Evolutionary conservation across 64 coral and sea anemone genomes (phyloP).

Genomic region (Montipora efflorescens): DNA sequence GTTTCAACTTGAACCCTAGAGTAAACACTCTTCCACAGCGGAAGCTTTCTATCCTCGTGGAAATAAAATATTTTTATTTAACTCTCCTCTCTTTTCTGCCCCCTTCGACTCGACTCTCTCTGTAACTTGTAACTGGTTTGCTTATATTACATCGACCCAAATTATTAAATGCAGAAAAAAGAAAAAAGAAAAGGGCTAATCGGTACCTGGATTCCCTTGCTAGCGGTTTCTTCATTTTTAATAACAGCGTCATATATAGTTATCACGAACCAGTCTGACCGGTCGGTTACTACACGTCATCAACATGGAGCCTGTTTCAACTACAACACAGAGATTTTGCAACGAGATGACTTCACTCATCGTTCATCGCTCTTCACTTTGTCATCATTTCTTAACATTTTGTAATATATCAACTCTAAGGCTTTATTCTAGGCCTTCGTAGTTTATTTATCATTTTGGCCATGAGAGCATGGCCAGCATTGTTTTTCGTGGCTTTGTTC

Average conservation of each 20-base stretch:
- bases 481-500: constrained; percentile 44
- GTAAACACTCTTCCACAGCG: too few species aligned
- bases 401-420: constrained; percentile 2
- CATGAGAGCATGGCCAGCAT: constrained; percentile 21
- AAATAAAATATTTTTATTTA: too few species aligned
- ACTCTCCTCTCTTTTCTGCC: too few species aligned
- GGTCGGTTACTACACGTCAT: constrained; percentile 73
- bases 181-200: too few species aligned
- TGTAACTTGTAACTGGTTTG: too few species aligned
- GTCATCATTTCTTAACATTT: constrained; percentile 48
- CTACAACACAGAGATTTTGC: constrained; percentile 22
- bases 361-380: not conserved
- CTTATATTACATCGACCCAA: too few species aligned
- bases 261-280: constrained; percentile 65
- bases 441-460: not conserved
- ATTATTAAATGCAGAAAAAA: too few species aligned
- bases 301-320: constrained; percentile 55
- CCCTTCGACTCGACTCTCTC: too few species aligned
- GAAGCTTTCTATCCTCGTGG: too few species aligned
- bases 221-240: too few species aligned
- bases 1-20: too few species aligned
- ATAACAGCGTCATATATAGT: too few species aligned
- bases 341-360: constrained; percentile 2
- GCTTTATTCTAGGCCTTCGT: not conserved
- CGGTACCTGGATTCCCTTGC: not conserved